Percentiles rank a stretch among this genome's conserved stretches.
These are phyloP conservation scores for Luidia sarsii DNA, from an alignment of 53 echinoderm and acorn worm species.

Conservation along the genomic window DNA sequence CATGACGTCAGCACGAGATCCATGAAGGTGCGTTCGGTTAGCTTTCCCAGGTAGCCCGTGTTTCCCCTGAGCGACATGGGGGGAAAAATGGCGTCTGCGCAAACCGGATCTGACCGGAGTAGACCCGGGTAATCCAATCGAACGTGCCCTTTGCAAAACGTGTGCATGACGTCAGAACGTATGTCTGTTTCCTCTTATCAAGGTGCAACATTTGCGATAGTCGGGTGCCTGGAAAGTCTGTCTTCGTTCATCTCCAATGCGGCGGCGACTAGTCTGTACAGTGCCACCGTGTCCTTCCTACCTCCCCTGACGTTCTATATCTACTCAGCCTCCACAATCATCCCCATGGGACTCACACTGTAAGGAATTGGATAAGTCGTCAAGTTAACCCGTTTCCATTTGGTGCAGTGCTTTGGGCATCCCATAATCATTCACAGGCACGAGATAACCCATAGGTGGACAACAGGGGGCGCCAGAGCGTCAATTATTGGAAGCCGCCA, in stretches of 20 bases:
- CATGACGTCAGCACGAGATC: no score
- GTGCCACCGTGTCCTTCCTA: constrained; percentile 59
- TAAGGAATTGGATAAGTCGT: constrained; percentile 15
- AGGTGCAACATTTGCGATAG: constrained; percentile 60
- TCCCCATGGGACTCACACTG: constrained; percentile 54
- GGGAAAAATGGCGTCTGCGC: no score
- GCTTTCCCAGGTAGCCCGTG: no score
- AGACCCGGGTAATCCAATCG: no score
- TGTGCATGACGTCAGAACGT: no score
- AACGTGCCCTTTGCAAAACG: no score
- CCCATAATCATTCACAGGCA: not conserved
- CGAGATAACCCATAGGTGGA: not conserved
- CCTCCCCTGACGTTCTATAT: constrained; percentile 65
- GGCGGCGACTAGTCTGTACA: constrained; percentile 51
- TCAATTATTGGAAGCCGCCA: not conserved
- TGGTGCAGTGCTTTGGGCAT: not conserved
- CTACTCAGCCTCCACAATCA: constrained; percentile 21
- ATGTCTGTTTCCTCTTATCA: no score
- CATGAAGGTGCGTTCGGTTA: no score
- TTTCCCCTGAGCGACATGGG: no score
- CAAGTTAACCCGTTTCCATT: not conserved
- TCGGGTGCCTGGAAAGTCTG: constrained; percentile 61
- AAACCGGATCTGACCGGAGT: no score
- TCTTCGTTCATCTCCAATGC: constrained; percentile 35
- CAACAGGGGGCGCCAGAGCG: no score